Conservation (phyloP, 2,113 vertebrate genomes). For the Sinocyclocheilus maitianheensis region DNA sequence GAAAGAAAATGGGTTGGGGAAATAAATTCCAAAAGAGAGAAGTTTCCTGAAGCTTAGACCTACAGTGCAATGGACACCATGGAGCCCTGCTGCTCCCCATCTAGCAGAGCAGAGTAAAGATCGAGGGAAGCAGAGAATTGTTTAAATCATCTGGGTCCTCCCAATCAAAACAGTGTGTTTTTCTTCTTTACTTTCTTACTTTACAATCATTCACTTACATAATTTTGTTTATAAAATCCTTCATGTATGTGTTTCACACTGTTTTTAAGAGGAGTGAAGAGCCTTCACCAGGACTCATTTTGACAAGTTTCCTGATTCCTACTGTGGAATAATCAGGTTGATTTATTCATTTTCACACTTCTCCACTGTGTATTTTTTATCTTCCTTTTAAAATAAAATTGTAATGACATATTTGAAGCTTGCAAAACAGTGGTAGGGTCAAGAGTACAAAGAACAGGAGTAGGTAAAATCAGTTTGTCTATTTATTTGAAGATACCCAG, state of each 20-base stretch:
- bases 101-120: background rate
- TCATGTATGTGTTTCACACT: constrained; percentile 10
- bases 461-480: background rate
- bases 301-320: constrained; percentile 12
- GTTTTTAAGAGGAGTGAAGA: constrained; percentile 33
- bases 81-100: constrained; percentile 22
- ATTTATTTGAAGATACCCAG: background rate
- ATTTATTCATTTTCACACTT: constrained; percentile 36
- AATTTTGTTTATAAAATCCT: constrained; percentile 6
- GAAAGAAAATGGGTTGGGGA: constrained; percentile 51
- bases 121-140: constrained; percentile 55
- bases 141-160: constrained; percentile 61
- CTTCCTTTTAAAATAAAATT: background rate
- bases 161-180: constrained; percentile 64
- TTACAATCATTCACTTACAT: background rate
- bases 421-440: background rate
- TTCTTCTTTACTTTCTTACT: background rate
- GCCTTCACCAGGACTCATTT: constrained; percentile 15
- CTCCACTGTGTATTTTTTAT: background rate
- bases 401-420: background rate
- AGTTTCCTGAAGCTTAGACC: constrained; percentile 61
- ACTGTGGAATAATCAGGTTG: constrained; percentile 29
- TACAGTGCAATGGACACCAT: constrained; percentile 60
- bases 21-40: constrained; percentile 35
- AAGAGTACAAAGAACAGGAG: background rate